Base-by-base conservation (phyloP, 2,113 vertebrate genomes). In the Procavia capensis region DNA sequence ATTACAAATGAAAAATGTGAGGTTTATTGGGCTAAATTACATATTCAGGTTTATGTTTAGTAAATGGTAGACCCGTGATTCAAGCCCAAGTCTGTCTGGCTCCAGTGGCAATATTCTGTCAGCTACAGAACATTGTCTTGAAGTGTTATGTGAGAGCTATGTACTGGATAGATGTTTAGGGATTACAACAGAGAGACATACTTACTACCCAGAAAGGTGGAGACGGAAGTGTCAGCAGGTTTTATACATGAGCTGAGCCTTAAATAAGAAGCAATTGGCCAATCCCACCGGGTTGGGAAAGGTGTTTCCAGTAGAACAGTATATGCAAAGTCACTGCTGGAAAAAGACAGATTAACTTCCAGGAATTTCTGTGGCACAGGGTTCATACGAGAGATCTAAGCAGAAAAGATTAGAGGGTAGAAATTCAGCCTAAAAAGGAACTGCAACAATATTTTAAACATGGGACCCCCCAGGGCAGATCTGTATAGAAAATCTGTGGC, bases 141-240 rank as follows among this genome's bases (percentile, higher is more conserved):
- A 14, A 61, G 39, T 27, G 17, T 89, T 89, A 43, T 14, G 0
- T 50, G 63, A 91, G 34, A 86, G 25, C 34, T 79, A 34, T 0
- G 57, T 19, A 68, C 47, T 34, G 66, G 45, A 68, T 31, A 74
- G 45, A 66, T n/a, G 25, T 68, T 85, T 59, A 85, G 68, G 68
- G 70, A 90, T 57, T 31, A 59, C 41, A 20, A 85, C 54, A 47
- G 85, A 66, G 39, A 19, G 25, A 29, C 80, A 59, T n/a, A 47
- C 93, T 88, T n/a, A 47, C 93, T 88, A 82, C 57, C 93, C 57
- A 75, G 81, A 75, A 75, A 87, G 85, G 85, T 90, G 72, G 93
- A 85, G 39, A 43, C 1, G 45, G 31, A 61, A 72, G 39, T 39
- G 22, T 45, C 66, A 59, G 27, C 47, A n/a, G 89, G 92, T 14